Percentiles rank a stretch among this genome's conserved stretches.
Conservation (phyloP, 2,113 vertebrate species). For the Apistogramma diplotaenia region DNA sequence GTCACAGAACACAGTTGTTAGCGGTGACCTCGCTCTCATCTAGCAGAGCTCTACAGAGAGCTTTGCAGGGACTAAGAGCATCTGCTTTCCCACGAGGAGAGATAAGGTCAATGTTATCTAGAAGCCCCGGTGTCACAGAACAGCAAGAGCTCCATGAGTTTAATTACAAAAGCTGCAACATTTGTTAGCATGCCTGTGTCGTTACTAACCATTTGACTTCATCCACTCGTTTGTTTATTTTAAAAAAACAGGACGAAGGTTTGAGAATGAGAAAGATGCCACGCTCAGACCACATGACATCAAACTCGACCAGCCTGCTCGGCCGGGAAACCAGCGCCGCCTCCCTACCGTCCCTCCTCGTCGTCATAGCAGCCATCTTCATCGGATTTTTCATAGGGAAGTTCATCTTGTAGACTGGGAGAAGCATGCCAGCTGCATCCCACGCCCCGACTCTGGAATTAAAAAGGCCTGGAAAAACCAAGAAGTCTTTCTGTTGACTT, state of each 20-base stretch:
- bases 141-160: not conserved
- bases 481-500: constrained; percentile 85
- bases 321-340: constrained; percentile 86
- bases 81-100: not conserved
- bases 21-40: not conserved
- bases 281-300: constrained; percentile 86
- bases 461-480: constrained; percentile 77
- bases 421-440: constrained; percentile 78
- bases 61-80: not conserved
- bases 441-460: constrained; percentile 38
- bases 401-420: constrained; percentile 95
- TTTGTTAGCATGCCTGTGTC: not conserved
- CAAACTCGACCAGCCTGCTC: constrained; percentile 81
- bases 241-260: constrained; percentile 84
- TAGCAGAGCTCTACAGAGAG: not conserved
- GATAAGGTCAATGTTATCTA: not conserved
- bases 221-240: not conserved
- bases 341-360: constrained; percentile 95
- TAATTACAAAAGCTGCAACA: not conserved
- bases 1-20: not conserved
- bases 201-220: not conserved
- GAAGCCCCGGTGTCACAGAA: not conserved
- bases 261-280: constrained; percentile 89
- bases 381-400: constrained; percentile 99
- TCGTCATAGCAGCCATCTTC: constrained; percentile 99